Evolutionary conservation across 2,797 vertebrate species (phyloP).

Genomic region (Scolopax rusticola): DNA sequence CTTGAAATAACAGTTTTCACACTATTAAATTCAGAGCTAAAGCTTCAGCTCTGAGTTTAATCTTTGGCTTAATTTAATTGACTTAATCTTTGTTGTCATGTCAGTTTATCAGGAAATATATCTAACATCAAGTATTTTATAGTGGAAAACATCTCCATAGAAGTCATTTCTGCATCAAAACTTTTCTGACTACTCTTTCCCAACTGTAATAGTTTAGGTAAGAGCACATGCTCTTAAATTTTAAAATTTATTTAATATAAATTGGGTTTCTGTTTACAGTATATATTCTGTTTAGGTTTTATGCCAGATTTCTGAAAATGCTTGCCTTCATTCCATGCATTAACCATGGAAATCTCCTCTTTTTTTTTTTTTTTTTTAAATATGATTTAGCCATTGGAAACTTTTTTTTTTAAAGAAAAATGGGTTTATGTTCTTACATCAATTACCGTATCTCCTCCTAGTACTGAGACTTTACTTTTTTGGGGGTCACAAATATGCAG

Average conservation of each 20-base stretch:
- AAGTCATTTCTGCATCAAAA: not conserved
- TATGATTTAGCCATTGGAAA: not conserved
- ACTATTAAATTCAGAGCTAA: not conserved
- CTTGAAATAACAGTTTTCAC: fast-evolving
- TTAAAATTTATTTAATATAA: not conserved
- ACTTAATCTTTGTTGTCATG: not conserved
- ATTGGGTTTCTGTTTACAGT: not conserved
- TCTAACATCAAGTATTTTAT: not conserved
- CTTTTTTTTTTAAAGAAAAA: not conserved
- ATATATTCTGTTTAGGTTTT: not conserved
- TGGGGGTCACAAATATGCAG: not conserved
- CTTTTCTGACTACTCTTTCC: not conserved
- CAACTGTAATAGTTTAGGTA: not conserved
- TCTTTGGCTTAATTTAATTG: not conserved
- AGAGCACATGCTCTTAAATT: not conserved
- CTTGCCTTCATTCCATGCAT: not conserved
- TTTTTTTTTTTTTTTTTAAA: not conserved
- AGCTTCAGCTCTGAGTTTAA: not conserved
- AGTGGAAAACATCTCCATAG: not conserved
- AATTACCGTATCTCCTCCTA: not conserved
- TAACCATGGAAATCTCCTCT: not conserved
- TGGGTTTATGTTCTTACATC: not conserved
- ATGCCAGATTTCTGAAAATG: not conserved
- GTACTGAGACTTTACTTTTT: not conserved
- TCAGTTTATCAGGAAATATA: not conserved